phyloP scores from a whole-genome alignment of 2,797 vertebrate genomes.

The Sebastes steindachneri region DNA sequence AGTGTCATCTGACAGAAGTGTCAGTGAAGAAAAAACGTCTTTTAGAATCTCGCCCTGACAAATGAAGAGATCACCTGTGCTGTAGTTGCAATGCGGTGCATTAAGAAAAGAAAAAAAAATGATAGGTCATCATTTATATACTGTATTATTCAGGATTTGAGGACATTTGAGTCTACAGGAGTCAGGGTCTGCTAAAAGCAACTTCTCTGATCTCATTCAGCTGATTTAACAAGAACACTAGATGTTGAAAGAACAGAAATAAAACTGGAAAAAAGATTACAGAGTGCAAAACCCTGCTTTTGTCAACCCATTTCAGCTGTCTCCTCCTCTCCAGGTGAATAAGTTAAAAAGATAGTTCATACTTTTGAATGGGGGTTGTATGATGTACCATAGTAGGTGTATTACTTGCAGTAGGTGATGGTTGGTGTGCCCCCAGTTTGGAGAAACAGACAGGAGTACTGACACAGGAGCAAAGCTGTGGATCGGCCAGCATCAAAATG shows the following conservation, averaged over 20 bases:
- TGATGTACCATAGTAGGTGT: too few relatives aligned
- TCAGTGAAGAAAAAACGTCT: not conserved
- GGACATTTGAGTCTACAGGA: not conserved
- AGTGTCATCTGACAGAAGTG: not conserved
- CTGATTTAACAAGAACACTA: slow-evolving; percentile 3
- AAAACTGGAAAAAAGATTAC: not conserved
- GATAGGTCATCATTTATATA: not conserved
- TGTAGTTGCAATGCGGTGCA: not conserved
- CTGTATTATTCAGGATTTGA: not conserved
- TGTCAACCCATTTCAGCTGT: not conserved
- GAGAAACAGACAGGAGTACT: not conserved
- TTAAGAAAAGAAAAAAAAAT: not conserved
- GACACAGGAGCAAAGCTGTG: not conserved
- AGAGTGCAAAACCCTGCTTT: not conserved
- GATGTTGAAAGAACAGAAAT: not conserved
- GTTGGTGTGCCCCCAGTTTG: too few relatives aligned
- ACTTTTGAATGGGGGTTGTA: too few relatives aligned
- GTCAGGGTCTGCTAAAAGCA: not conserved
- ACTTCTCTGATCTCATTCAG: not conserved
- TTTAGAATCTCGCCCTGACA: not conserved
- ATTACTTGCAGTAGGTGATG: too few relatives aligned
- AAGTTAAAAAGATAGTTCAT: not conserved
- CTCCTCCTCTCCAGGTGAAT: not conserved
- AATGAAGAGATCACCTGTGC: not conserved
- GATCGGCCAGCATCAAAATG: not conserved